phyloP scores from a whole-genome alignment of 2,113 vertebrate species.

The Echinops telfairi region DNA sequence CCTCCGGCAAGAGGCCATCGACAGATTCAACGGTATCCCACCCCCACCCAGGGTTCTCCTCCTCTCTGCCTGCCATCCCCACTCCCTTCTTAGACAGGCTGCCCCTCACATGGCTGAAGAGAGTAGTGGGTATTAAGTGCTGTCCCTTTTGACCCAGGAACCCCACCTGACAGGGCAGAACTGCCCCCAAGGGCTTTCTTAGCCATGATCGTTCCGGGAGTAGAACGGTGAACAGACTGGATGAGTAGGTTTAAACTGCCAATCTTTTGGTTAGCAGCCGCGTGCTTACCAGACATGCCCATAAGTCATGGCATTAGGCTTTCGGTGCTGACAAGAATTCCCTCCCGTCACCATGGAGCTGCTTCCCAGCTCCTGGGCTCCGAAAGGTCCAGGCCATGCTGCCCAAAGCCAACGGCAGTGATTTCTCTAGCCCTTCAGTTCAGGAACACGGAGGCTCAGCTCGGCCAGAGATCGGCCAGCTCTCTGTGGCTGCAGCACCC shows the following conservation, averaged over 20 bases:
- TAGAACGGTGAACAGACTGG: neutral
- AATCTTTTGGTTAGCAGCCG: neutral
- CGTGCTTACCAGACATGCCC: neutral
- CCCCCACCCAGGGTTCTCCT: neutral
- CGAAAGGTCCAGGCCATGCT: neutral
- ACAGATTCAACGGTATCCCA: slow-evolving; percentile 95
- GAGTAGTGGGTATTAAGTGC: neutral
- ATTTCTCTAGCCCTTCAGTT: fast-evolving
- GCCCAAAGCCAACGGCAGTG: fast-evolving
- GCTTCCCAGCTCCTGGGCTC: neutral
- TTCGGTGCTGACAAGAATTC: neutral
- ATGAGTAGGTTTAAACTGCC: neutral
- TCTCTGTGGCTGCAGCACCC: fast-evolving
- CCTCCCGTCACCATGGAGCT: neutral
- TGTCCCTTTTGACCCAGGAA: neutral
- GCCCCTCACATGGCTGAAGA: neutral
- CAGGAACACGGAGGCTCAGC: neutral
- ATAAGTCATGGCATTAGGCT: neutral
- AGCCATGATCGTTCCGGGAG: neutral
- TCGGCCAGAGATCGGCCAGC: neutral
- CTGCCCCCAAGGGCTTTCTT: neutral
- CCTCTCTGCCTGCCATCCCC: neutral
- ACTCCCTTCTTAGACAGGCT: neutral
- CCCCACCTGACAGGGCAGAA: neutral
- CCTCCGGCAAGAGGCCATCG: slow-evolving; percentile 97